Base-by-base conservation (phyloP, 2,113 vertebrate genomes). In the Loxodonta africana region DNA sequence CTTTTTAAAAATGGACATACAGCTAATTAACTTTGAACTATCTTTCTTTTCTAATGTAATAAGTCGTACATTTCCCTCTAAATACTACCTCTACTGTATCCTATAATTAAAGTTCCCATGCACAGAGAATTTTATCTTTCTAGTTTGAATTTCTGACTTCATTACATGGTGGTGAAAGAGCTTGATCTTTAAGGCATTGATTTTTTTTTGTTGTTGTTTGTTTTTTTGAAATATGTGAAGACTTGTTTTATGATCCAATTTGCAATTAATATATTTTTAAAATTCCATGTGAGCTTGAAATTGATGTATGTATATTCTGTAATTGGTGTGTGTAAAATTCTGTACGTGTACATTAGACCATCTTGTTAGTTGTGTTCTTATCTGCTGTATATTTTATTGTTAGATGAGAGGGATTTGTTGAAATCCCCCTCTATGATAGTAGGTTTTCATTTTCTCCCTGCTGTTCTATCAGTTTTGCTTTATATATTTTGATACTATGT, bases 61-160 rank as follows among this genome's bases (percentile, higher is more conserved):
- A 48, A 69, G 53, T 14, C 48, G 51, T 85, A 60, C 1, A 15
- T 60, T 89, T 90, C 46, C 28, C 15, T 71, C 4, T 86, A 82
- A 63, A 11, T 74, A 63, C 23, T 87, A 11, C 44, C 81, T 74
- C 90, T 44, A 53, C 26, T 87, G 23, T 26, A 51, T 90, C 30
- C 65, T 53, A 48, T 26, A 74, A 65, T 86, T 93, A 25, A 2
- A 2, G 0, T 96, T 73, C 86, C 48, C 11, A 77, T 20, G 46
- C 21, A 76, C 6, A 37, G n/a, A 83, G 46, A 65, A 63, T 14
- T 82, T 83, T 90, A 69, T n/a, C 1, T 83, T 17, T 65, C 9
- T 90, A 81, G 86, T 86, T 95, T 63, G 80, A 93, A 46, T 18
- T 20, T 80, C 26, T 60, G 18, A 65, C 81, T 90, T 76, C 25